Evolutionary conservation across 2,888 invertebrate genomes (phyloP), one percentile per base, ranked within the genome.

Genomic region (Drosophila helvetica): DNA sequence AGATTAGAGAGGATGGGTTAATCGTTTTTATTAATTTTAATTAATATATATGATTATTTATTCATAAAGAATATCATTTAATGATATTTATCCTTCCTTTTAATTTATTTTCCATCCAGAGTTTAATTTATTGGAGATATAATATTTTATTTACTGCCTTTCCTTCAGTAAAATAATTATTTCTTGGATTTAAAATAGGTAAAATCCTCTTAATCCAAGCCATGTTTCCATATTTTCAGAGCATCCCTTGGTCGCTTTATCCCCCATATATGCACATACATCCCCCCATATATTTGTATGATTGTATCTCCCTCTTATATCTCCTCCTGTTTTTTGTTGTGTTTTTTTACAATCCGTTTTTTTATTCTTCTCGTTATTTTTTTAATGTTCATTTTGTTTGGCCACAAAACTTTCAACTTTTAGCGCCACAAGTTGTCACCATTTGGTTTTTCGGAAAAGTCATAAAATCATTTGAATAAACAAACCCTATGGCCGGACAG

Each of bases 351-450:
- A 47, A 25, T 30, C 54, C 19, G 54, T 67, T 70, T 79, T 27
- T 71, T 64, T 27, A 22, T 43, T 22, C 42, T 25, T 22, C 48
- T 50, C n/a, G 15, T 63, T 63, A 27, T 59, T 38, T 43, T 19
- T 51, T 22, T 25, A n/a, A 70, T 66, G 68, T 71, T 66, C 60
- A 46, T 60, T 79, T 71, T 70, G 74, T 74, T 82, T 79, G 86
- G 68, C 80, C 86, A 78, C 85, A 79, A 86, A 86, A 83, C 83
- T 83, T 83, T 83, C 77, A 80, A 82, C 80, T 83, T 83, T 74
- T 77, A 86, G 80, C 86, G 80, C 84, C 86, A 86, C 86, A 83
- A 83, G 86, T 83, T 83, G 84, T 83, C 84, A 83, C 84, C 84
- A 86, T 83, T 86, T 83, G 80, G 80, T 75, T 83, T 86, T 80